These are phyloP conservation scores for Parotocinclus haroldoi DNA, from an alignment of 2,797 vertebrate species.

Conservation along the genomic window DNA sequence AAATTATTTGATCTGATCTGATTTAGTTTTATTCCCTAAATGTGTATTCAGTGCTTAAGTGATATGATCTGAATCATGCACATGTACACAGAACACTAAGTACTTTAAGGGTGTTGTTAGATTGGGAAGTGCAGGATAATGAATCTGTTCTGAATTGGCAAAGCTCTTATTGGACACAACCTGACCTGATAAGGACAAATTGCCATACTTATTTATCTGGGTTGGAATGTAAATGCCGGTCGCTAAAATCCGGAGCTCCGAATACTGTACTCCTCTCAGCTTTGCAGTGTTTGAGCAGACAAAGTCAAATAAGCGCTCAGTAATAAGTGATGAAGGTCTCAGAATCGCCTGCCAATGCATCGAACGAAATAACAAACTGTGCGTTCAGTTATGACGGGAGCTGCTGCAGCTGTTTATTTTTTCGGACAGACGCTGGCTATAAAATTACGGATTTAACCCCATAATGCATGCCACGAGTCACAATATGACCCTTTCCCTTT, in stretches of 20 bases:
- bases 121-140: too few relatives aligned
- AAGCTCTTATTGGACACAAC: too few relatives aligned
- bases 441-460: slow-evolving; percentile 70
- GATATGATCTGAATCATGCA: too few relatives aligned
- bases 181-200: too few relatives aligned
- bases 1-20: too few relatives aligned
- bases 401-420: slow-evolving; percentile 73
- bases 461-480: not conserved
- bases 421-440: slow-evolving; percentile 72
- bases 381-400: slow-evolving; percentile 66
- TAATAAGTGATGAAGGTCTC: slow-evolving; percentile 66
- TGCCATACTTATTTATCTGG: too few relatives aligned
- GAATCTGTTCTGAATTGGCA: too few relatives aligned
- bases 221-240: not conserved
- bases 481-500: too few relatives aligned
- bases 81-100: too few relatives aligned
- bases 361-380: slow-evolving; percentile 74
- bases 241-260: slow-evolving; percentile 32
- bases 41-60: too few relatives aligned
- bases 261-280: slow-evolving; percentile 20
- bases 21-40: too few relatives aligned
- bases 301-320: slow-evolving; percentile 72
- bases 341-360: slow-evolving; percentile 62
- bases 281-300: slow-evolving; percentile 42
- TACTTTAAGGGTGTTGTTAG: too few relatives aligned